Evolutionary conservation across 2,888 invertebrate species (phyloP).

Genomic region (Nesidiocoris tenuis): DNA sequence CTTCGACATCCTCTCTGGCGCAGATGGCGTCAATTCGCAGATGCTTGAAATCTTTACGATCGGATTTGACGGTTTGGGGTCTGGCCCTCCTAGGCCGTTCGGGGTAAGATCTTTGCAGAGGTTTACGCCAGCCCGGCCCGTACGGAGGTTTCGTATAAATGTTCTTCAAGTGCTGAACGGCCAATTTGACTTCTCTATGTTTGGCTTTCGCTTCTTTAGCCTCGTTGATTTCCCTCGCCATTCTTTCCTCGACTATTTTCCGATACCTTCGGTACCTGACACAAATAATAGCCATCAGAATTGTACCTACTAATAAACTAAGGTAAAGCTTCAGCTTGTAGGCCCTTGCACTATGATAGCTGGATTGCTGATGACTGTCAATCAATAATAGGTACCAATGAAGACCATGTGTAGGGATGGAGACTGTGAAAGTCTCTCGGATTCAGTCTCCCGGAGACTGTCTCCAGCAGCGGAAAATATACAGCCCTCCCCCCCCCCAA

Average conservation of each 20-base stretch:
- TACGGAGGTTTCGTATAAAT: constrained; percentile 3
- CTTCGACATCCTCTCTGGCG: constrained; percentile 31
- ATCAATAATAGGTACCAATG: no score
- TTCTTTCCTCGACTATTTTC: constrained; percentile 18
- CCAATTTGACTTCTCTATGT: neutral
- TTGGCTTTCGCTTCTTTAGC: constrained; percentile 1
- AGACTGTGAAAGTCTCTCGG: no score
- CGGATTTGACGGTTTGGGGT: neutral
- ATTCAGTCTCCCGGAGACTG: no score
- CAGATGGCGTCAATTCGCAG: constrained; percentile 29
- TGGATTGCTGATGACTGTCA: no score
- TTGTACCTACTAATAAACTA: no score
- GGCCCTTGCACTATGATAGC: no score
- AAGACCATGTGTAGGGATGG: no score
- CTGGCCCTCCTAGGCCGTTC: neutral
- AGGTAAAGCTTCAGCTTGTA: no score
- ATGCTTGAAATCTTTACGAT: constrained; percentile 2
- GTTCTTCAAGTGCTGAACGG: neutral
- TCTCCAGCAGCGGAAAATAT: no score
- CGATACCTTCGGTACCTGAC: constrained; percentile 8
- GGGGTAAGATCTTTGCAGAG: neutral
- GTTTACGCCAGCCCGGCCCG: constrained; percentile 5
- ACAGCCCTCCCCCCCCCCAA: no score
- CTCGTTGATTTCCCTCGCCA: constrained; percentile 7
- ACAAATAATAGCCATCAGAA: no score